Evolutionary conservation across 1,140 invertebrate genomes (phyloP), one percentile per base, ranked within the genome.

Genomic region (Agraylea sexmaculata): DNA sequence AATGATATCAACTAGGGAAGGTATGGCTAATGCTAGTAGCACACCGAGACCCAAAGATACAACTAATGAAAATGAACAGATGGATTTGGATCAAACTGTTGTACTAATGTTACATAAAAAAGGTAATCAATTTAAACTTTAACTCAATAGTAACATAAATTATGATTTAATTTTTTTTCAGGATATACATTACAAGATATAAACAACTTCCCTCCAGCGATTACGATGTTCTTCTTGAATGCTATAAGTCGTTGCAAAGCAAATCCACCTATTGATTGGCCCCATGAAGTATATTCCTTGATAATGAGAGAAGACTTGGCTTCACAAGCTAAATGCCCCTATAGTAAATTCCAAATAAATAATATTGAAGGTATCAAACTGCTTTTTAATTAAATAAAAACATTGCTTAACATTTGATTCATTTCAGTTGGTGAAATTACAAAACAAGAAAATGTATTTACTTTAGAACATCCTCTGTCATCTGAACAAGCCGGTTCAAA

Each of bases 241-340:
- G 73, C 80, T 1, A 73, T 92, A 49, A 75, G 81, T 50, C 68
- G 75, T 42, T 86, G 82, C 50, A 73, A 86, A 50, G 70, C 78
- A 37, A 64, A 73, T 21, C 87, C 88, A 11, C 84, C 83, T 0
- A 65, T 76, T 12, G 77, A 81, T 57, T 90, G 87, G 83, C 74
- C 78, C 2, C 62, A 68, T 31, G 66, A 74, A 31, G 78, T 79
- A 1, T 93, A 89, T 55, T 71, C 75, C 27, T 64, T 93, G 2
- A 74, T 91, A n/a, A 78, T 83, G 65, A 66, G 85, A 8, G 75
- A 83, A 33, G 85, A 90, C 62, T 62, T 88, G 43, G 77, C 79
- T 0, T 61, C 70, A 33, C 64, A 78, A 57, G 59, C 74, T 18
- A 57, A 65, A 44, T 28, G 18, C 37, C 35, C 28, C 18, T 12